Percentiles rank a stretch among this genome's conserved stretches.
Evolutionary conservation across 2,113 vertebrate genomes (phyloP).

Genomic region (Corydoras sp.): DNA sequence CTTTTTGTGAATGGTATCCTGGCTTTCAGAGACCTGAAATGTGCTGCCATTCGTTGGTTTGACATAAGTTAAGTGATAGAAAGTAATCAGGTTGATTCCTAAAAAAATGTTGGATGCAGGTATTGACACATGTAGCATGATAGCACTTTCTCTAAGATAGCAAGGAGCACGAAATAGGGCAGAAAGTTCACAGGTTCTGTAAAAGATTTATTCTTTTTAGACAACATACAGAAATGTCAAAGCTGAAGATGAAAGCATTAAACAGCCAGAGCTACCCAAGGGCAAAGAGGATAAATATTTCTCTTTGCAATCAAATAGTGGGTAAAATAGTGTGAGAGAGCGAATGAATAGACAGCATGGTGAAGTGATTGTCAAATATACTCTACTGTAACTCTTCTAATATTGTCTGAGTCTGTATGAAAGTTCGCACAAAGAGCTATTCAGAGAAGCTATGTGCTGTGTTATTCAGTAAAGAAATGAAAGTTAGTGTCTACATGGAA

Average conservation of each 20-base stretch:
- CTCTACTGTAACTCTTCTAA: neutral
- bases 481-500: slow-evolving; percentile 1
- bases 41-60: too few species aligned
- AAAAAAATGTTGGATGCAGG: too few species aligned
- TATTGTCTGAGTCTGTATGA: neutral
- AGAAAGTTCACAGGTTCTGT: too few species aligned
- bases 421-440: neutral
- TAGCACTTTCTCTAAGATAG: too few species aligned
- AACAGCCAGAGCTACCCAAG: neutral
- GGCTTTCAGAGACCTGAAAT: too few species aligned
- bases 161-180: too few species aligned
- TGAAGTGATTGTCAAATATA: neutral
- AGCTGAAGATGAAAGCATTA: slow-evolving; percentile 5
- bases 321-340: slow-evolving; percentile 5
- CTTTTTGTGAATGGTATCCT: too few species aligned
- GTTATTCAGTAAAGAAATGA: neutral
- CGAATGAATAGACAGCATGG: slow-evolving; percentile 1
- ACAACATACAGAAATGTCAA: neutral
- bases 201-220: slow-evolving; percentile 6
- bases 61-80: too few species aligned
- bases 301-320: neutral
- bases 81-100: too few species aligned
- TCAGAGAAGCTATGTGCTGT: neutral
- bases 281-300: slow-evolving; percentile 4
- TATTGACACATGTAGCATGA: too few species aligned